Evolutionary conservation across 35 echinoderm and acorn worm genomes (phyloP), one percentile per base, ranked within the genome.

Genomic region (Apostichopus parvimensis): DNA sequence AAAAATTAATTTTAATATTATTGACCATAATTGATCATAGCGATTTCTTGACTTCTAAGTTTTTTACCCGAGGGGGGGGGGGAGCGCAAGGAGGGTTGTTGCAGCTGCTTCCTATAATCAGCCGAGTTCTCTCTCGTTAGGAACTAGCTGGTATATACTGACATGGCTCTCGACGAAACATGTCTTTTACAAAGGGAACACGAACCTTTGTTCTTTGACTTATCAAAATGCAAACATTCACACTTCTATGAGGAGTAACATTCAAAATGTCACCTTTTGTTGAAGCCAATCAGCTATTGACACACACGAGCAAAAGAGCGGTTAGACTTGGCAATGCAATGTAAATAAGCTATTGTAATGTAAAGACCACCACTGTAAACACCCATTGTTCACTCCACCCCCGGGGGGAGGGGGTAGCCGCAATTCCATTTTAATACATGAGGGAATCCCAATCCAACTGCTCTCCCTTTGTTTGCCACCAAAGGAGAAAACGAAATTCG

Each of bases 351-450:
- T 55, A 59, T 23, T 23, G 57, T 56, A 56, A 59, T 84, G 81
- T 53, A 6, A 59, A 84, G 81, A 84, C 81, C 81, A 84, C 17
- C 81, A 84, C 58, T 84, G 81, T 84, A 84, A 84, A 84, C 81
- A 58, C 56, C 55, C 79, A 82, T 82, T 82, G 79, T 82, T 82
- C 34, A 82, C 21, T 8, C 8, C 52, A 34, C 14, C 79, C 79
- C 55, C 45, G 34, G n/a, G 79, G 79, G 34, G 34, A 45, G 34
- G 34, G 34, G 34, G 34, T 18, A 82, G 55, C n/a, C 79, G 45
- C 79, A 82, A 82, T 82, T 82, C 79, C 45, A 45, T 54, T 82
- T 82, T 82, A 82, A 82, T 82, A 82, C 79, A 82, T 55, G 25
- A 55, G 79, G 79, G 79, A 82, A 45, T 82, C 79, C 79, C 7